phyloP scores from a whole-genome alignment of 1,140 invertebrate genomes.

The Vollenhovia emeryi region DNA sequence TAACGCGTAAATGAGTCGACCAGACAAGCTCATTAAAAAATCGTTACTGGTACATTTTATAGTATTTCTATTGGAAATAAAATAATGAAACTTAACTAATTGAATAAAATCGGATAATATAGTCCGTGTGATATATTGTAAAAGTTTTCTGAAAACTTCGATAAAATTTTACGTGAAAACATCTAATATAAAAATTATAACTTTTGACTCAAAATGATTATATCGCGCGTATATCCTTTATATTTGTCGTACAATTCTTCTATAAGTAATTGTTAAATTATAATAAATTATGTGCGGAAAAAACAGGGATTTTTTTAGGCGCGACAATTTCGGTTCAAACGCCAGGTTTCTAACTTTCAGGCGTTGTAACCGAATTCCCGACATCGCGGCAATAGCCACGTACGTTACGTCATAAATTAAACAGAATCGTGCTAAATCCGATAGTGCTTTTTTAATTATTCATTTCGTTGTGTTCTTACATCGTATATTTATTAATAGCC shows the following conservation, averaged over 20 bases:
- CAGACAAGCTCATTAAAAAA: neutral
- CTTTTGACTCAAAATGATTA: neutral
- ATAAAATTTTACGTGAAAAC: neutral
- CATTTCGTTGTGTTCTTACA: neutral
- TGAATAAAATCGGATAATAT: neutral
- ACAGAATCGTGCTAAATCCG: neutral
- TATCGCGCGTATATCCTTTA: neutral
- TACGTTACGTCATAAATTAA: slow-evolving; percentile 11
- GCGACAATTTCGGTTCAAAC: neutral
- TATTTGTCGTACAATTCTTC: neutral
- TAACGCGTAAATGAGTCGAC: neutral
- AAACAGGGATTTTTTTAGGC: slow-evolving; percentile 15
- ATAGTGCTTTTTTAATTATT: neutral
- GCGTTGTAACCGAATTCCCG: neutral
- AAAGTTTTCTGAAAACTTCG: neutral
- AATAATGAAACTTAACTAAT: neutral
- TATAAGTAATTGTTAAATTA: neutral
- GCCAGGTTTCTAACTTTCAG: slow-evolving; percentile 18
- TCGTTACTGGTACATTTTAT: neutral
- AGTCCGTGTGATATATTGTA: neutral
- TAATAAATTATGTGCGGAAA: neutral
- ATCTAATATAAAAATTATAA: neutral
- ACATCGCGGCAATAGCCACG: neutral
- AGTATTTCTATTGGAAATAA: neutral
- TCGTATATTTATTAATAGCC: neutral